Base-by-base conservation (phyloP, 2,113 vertebrate genomes). In the Cepphus grylle region DNA sequence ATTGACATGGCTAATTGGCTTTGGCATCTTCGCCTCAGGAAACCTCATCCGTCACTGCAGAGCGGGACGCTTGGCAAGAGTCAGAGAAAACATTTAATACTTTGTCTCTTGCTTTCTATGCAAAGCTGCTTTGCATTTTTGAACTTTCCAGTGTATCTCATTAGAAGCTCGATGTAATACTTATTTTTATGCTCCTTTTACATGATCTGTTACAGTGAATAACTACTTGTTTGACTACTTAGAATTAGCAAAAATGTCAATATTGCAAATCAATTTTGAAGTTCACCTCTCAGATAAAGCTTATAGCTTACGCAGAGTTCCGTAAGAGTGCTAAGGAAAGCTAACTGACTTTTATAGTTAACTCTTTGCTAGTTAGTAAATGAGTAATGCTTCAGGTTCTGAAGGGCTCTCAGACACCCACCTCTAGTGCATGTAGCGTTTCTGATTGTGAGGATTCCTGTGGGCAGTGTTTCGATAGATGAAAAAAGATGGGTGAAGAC, bases 1-100 rank as follows among this genome's bases (percentile, higher is more conserved):
- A 96, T 96, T 98, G 97, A 98, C 98, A 97, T 87, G 96, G 96
- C 86, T 98, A 98, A 98, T 91, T 98, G 96, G 65, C 88, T 97
- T 92, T 98, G 97, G 97, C 96, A 97, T 97, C 94, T 96, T 92
- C 91, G 93, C 97, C 93, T 94, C 72, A 96, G 97, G 94, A 98
- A 98, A 98, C 94, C 67, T 96, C 96, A 97, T 98, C 96, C 91
- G 92, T 98, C 95, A 96, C 95, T 96, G 81, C 59, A 93, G 89
- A 93, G 85, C 76, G 79, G 96, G 86, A 93, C 74, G 26, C 95
- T 91, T 95, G 88, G 95, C 90, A 97, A 62, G 85, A 95, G 71
- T 63, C 62, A 93, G 94, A 91, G 73, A 97, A 97, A 98, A 92
- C 88, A 95, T 94, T 97, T 95, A 87, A 88, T 95, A 94, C 92